A percentile compares a stretch with the other conserved stretches of the same genome.
phyloP scores from a whole-genome alignment of 2,888 invertebrate genomes.

The Morpho achilles region DNA sequence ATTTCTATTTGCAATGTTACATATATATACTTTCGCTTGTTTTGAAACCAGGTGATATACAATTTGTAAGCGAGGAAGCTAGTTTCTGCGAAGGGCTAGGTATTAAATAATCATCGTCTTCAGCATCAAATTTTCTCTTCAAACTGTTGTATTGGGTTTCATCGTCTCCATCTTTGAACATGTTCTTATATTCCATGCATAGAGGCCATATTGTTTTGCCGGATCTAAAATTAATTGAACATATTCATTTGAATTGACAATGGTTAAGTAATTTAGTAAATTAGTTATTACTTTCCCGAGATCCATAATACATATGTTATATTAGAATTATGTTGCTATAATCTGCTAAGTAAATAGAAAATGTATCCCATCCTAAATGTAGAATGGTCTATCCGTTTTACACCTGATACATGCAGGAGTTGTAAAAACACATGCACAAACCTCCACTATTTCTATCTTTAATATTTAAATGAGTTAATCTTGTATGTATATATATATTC shows the following conservation, averaged over 20 bases:
- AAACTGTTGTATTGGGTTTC: conserved; percentile 59
- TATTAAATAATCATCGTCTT: conserved; percentile 69
- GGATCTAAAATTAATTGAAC: conserved; percentile 50
- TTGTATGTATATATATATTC: no score
- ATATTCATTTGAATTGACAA: no score
- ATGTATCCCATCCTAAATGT: no score
- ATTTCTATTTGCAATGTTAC: conserved; percentile 9
- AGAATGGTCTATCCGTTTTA: no score
- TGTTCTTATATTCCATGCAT: conserved; percentile 75
- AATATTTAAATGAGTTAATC: no score
- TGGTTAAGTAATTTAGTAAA: background rate
- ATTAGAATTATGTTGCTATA: no score
- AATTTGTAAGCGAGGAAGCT: conserved; percentile 53
- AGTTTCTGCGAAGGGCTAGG: conserved; percentile 53
- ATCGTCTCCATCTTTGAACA: conserved; percentile 54
- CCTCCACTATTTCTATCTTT: no score
- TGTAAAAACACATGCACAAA: no score
- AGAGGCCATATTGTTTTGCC: conserved; percentile 71
- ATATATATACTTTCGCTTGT: conserved; percentile 53
- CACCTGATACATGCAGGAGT: no score
- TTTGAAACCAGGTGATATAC: conserved; percentile 64
- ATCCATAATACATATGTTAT: no score
- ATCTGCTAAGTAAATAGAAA: no score
- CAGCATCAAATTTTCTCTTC: conserved; percentile 57
- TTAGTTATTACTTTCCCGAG: no score